A percentile compares a stretch with the other conserved stretches of the same genome.
phyloP scores from a whole-genome alignment of 2,113 vertebrate species.

The Tragelaphus strepsiceros region DNA sequence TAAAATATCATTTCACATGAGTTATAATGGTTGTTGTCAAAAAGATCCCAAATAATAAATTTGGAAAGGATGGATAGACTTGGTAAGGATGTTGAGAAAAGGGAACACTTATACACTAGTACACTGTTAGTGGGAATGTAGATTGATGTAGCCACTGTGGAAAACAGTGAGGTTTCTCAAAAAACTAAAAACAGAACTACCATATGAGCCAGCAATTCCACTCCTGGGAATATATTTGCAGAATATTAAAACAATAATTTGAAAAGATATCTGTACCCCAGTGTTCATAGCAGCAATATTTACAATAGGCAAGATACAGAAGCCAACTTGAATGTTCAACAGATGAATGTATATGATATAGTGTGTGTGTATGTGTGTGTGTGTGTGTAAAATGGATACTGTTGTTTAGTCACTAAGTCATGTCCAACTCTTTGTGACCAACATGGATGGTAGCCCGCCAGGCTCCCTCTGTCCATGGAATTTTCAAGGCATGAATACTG shows the following conservation, averaged over 20 bases:
- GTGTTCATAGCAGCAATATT: neutral
- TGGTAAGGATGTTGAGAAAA: neutral
- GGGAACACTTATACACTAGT: neutral
- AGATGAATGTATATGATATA: neutral
- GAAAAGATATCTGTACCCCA: neutral
- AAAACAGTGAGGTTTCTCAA: neutral
- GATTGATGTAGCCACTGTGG: neutral
- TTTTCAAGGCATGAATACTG: neutral
- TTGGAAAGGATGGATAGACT: neutral
- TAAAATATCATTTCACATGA: neutral
- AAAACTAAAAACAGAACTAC: neutral
- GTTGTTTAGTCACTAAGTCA: neutral
- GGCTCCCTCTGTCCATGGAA: neutral
- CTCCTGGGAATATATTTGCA: neutral
- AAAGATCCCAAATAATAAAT: neutral
- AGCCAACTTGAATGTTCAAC: neutral
- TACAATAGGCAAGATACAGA: neutral
- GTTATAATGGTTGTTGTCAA: neutral
- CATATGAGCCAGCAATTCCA: neutral
- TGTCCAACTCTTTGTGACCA: neutral
- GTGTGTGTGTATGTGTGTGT: too few species aligned
- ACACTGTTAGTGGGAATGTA: neutral
- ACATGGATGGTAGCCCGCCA: neutral
- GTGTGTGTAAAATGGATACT: neutral
- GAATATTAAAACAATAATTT: neutral